Base-by-base conservation (phyloP, 2,797 vertebrate species). In the Sebastes alutus region DNA sequence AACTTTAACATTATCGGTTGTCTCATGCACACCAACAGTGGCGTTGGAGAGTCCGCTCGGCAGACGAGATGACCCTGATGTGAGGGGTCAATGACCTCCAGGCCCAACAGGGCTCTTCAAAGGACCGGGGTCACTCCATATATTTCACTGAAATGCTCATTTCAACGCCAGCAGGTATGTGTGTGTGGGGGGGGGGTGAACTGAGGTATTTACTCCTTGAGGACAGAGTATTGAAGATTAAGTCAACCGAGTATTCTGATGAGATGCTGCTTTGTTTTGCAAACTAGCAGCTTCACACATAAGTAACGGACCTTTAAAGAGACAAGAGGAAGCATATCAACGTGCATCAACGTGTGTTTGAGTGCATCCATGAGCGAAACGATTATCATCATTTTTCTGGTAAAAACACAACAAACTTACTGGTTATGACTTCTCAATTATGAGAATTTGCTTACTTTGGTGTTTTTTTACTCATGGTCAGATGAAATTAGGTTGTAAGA, bases 11-110 rank as follows among this genome's bases (percentile, higher is more conserved):
- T 80, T 70, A 46, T 27, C 22, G 23, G 32, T 82, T 77, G 74
- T 69, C 62, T 74, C 56, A 11, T 1, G 46, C 66, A 27, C 66
- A 54, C n/a, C 9, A 10, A 61, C 11, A 25, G 18, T 20, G 22
- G n/a, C 62, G 42, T 20, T 61, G 49, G 16, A 54, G 42, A 18
- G 62, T 78, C 27, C n/a, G 56, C 42, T 56, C 3, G 1, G 49
- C 38, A 54, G n/a, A 82, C 74, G 42, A 70, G 59, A 77, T 86
- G 80, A 88, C 62, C 75, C 54, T 49, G 58, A 70, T 66, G 69
- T 52, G 72, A 83, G 65, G 64, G 78, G 71, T 82, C 63, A 85
- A 77, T 2, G 13, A 68, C 81, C 83, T 81, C 60, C 18, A 75
- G 69, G 74, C 75, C 64, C 29, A 83, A 72, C 49, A 54, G 25